Conservation (phyloP, 2,888 invertebrate species). For the Acrobasis repandana region DNA sequence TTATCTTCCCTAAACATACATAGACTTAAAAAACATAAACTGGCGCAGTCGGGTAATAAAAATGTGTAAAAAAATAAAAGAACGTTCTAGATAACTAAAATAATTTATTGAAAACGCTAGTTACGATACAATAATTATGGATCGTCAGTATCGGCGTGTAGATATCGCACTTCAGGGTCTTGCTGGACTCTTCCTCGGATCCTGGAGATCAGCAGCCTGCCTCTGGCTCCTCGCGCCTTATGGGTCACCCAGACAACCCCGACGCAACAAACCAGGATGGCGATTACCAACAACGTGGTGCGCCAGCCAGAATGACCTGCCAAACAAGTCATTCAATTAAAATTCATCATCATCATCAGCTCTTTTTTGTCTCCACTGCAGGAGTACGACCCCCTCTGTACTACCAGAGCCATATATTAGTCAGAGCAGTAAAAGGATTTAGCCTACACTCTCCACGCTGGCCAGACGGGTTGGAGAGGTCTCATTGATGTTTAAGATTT, state of each 20-base stretch:
- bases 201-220: conserved; percentile 43
- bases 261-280: conserved; percentile 36
- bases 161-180: conserved; percentile 65
- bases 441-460: too few species aligned
- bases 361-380: too few species aligned
- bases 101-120: conserved; percentile 18
- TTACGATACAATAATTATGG: conserved; percentile 41
- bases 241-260: conserved; percentile 34
- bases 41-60: background rate
- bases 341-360: too few species aligned
- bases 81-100: background rate
- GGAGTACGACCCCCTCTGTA: too few species aligned
- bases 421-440: too few species aligned
- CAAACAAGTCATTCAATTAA: conserved; percentile 14
- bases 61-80: background rate
- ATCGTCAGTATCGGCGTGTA: conserved; percentile 58
- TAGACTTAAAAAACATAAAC: too few species aligned
- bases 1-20: too few species aligned
- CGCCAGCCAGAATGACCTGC: conserved; percentile 44
- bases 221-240: conserved; percentile 41
- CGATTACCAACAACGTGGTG: conserved; percentile 41
- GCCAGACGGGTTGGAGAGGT: too few species aligned
- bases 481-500: too few species aligned
- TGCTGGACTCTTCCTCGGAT: conserved; percentile 45
- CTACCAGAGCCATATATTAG: too few species aligned